phyloP scores from a whole-genome alignment of 2,888 invertebrate species.

The Temnothorax rugatulus region DNA sequence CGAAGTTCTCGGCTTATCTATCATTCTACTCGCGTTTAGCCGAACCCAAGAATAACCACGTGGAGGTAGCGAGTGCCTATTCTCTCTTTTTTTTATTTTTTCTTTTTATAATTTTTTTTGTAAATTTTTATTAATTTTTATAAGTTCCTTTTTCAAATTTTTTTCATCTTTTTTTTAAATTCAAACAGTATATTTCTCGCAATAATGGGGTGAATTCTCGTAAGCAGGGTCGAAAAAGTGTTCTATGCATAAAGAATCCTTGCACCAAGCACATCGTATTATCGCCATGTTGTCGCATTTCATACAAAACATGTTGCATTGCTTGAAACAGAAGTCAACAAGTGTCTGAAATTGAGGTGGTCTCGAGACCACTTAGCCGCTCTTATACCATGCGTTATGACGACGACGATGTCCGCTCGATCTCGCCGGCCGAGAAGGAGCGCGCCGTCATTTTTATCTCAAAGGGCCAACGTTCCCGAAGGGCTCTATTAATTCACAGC shows the following conservation, averaged over 20 bases:
- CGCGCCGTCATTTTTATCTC: too few relatives aligned
- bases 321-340: not conserved
- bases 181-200: not conserved
- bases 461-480: too few relatives aligned
- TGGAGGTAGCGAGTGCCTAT: not conserved
- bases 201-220: not conserved
- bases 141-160: too few relatives aligned
- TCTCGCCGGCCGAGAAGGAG: too few relatives aligned
- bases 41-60: not conserved
- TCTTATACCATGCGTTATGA: not conserved
- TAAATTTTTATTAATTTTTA: too few relatives aligned
- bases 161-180: not conserved
- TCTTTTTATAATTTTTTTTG: too few relatives aligned
- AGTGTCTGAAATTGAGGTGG: not conserved
- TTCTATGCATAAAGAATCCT: not conserved
- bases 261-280: not conserved
- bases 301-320: not conserved
- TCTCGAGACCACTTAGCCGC: not conserved
- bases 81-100: not conserved
- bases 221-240: not conserved
- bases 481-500: too few relatives aligned
- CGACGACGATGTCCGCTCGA: too few relatives aligned
- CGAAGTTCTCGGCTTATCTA: not conserved
- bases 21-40: constrained; percentile 2
- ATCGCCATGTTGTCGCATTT: not conserved